Evolutionary conservation across 1,140 invertebrate species (phyloP).

Genomic region (Bombyx mandarina): DNA sequence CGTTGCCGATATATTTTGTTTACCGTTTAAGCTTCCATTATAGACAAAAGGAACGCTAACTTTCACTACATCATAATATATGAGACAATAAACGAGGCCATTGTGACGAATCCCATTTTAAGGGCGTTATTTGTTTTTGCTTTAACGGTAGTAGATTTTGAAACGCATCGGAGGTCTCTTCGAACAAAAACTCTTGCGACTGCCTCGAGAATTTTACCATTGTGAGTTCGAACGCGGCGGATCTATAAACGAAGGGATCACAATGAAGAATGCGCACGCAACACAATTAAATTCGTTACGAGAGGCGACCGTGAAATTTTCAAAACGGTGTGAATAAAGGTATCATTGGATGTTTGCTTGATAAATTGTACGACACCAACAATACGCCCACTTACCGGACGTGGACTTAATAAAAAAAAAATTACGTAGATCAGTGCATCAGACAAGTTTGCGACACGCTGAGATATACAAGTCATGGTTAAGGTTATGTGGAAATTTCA

Average conservation of each 20-base stretch:
- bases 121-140: slow-evolving; percentile 45
- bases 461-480: slow-evolving; percentile 15
- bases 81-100: slow-evolving; percentile 44
- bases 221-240: slow-evolving; percentile 26
- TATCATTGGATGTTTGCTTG: slow-evolving; percentile 60
- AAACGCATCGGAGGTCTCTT: slow-evolving; percentile 36
- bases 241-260: slow-evolving; percentile 27
- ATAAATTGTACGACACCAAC: slow-evolving; percentile 50
- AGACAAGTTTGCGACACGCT: slow-evolving; percentile 13
- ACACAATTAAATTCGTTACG: slow-evolving; percentile 43
- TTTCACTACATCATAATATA: slow-evolving; percentile 60
- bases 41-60: slow-evolving; percentile 41
- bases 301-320: slow-evolving; percentile 53
- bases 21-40: slow-evolving; percentile 43
- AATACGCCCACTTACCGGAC: slow-evolving; percentile 49
- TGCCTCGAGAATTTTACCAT: slow-evolving; percentile 32
- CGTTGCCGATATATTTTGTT: slow-evolving; percentile 30
- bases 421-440: slow-evolving; percentile 1
- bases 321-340: slow-evolving; percentile 42
- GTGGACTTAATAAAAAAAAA: slow-evolving; percentile 1
- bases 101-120: slow-evolving; percentile 34
- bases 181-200: slow-evolving; percentile 52
- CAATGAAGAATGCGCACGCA: slow-evolving; percentile 30
- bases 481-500: slow-evolving; percentile 19
- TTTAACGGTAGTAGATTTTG: slow-evolving; percentile 54